These are phyloP conservation scores for Pangasius macronema DNA, from an alignment of 2,797 vertebrate species.

Conservation along the genomic window DNA sequence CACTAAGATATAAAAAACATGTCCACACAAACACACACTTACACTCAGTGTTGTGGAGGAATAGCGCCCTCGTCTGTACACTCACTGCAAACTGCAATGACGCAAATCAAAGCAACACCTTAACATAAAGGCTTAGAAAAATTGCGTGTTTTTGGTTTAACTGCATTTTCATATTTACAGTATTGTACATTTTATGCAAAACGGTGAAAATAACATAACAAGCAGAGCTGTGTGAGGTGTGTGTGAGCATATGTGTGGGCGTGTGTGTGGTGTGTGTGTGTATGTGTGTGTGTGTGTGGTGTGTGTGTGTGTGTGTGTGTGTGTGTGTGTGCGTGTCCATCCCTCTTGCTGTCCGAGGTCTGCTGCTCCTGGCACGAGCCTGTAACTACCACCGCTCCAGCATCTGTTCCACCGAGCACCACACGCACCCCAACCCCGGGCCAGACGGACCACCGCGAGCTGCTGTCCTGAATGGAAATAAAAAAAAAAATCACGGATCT, in stretches of 20 bases:
- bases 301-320: not conserved
- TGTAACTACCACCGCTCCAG: constrained; percentile 48
- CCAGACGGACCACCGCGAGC: constrained; percentile 49
- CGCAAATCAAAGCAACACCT: not conserved
- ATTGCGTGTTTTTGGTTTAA: not conserved
- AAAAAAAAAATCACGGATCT: constrained; percentile 15
- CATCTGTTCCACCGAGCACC: constrained; percentile 54
- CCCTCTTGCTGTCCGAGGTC: constrained; percentile 51
- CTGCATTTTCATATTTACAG: not conserved
- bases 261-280: not conserved
- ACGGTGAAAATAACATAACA: constrained; percentile 25
- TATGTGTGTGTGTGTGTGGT: constrained; percentile 21
- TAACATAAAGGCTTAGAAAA: not conserved
- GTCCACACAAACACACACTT: not conserved
- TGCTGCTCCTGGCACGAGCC: constrained; percentile 54
- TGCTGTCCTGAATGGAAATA: constrained; percentile 43
- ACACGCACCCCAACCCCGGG: constrained; percentile 40
- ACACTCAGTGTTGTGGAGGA: constrained; percentile 57
- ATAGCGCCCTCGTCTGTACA: constrained; percentile 74
- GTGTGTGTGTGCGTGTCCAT: constrained; percentile 28
- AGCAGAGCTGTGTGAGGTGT: constrained; percentile 1
- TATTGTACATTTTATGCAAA: constrained; percentile 7
- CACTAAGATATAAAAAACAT: not conserved
- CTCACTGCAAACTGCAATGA: constrained; percentile 53
- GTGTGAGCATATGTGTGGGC: constrained; percentile 26